Evolutionary conservation across 2,797 vertebrate species (phyloP).

Genomic region (Hydrocynus forskahlii): DNA sequence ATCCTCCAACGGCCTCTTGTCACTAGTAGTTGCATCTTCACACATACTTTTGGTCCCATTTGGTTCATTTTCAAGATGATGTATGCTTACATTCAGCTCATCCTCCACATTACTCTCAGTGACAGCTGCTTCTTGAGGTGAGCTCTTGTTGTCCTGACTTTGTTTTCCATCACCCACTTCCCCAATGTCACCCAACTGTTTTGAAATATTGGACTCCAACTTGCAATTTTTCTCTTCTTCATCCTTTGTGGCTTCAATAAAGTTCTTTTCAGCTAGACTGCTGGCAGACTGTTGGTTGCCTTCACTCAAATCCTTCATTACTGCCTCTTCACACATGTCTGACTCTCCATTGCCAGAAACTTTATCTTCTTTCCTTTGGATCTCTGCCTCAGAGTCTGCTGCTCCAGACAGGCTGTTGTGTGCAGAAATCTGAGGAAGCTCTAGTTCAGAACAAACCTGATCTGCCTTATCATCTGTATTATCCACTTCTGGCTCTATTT

Average conservation of each 20-base stretch:
- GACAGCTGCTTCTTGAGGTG: slow-evolving; percentile 5
- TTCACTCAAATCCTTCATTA: slow-evolving; percentile 33
- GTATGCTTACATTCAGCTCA: slow-evolving; percentile 25
- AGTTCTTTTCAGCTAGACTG: slow-evolving; percentile 17
- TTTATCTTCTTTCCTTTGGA: slow-evolving; percentile 24
- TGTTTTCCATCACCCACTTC: slow-evolving; percentile 17
- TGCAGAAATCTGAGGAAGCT: slow-evolving; percentile 59
- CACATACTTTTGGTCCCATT: slow-evolving; percentile 9
- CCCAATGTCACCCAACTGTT: neutral
- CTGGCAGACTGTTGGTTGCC: slow-evolving; percentile 7
- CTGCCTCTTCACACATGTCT: slow-evolving; percentile 31
- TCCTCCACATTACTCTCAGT: slow-evolving; percentile 8
- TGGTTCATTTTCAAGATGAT: slow-evolving; percentile 25
- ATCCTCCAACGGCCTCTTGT: slow-evolving; percentile 27
- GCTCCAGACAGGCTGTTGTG: slow-evolving; percentile 56
- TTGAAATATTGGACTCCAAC: slow-evolving; percentile 24
- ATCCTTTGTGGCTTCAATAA: slow-evolving; percentile 5
- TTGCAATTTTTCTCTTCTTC: slow-evolving; percentile 19
- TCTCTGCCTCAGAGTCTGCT: slow-evolving; percentile 32
- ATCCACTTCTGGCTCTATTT: slow-evolving; percentile 29
- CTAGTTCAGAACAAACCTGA: slow-evolving; percentile 17
- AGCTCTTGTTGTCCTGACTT: slow-evolving; percentile 13
- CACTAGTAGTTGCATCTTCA: slow-evolving; percentile 15
- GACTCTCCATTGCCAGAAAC: slow-evolving; percentile 26
- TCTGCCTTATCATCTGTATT: slow-evolving; percentile 38